phyloP scores from a whole-genome alignment of 2,888 invertebrate genomes.

The Platyscelio sp. region DNA sequence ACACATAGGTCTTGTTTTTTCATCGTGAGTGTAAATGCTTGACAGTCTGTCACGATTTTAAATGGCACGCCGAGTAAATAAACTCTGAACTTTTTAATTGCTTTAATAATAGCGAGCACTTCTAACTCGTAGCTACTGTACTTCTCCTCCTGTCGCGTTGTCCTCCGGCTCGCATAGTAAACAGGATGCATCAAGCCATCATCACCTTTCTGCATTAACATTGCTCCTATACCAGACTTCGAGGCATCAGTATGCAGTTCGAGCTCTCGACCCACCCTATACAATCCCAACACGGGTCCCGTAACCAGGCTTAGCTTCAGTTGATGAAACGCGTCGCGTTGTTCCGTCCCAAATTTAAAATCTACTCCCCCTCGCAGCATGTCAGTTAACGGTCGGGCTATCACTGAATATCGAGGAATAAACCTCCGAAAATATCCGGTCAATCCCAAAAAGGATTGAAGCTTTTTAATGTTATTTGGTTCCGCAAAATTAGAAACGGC shows the following conservation, averaged over 20 bases:
- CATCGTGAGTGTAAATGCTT: constrained; percentile 42
- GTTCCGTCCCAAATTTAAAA: not conserved
- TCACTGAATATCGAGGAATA: not conserved
- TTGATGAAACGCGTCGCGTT: not conserved
- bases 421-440: constrained; percentile 13
- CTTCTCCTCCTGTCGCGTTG: not conserved
- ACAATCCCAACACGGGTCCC: not conserved
- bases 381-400: not conserved
- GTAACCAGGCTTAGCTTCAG: not conserved
- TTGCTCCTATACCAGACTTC: constrained; percentile 49
- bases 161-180: constrained; percentile 38
- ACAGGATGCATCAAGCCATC: constrained; percentile 50
- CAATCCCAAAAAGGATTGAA: not conserved
- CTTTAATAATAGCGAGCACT: constrained; percentile 40
- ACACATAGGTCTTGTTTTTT: constrained; percentile 44
- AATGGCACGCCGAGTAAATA: constrained; percentile 13
- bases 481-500: constrained; percentile 31
- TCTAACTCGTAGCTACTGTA: constrained; percentile 53
- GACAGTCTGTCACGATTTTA: constrained; percentile 51
- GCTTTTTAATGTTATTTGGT: not conserved
- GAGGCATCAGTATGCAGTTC: constrained; percentile 63
- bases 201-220: constrained; percentile 34
- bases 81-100: not conserved
- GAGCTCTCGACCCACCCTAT: constrained; percentile 36
- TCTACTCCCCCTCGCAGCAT: not conserved